phyloP scores from a whole-genome alignment of 2,113 vertebrate species.

The Callaeas wilsoni region DNA sequence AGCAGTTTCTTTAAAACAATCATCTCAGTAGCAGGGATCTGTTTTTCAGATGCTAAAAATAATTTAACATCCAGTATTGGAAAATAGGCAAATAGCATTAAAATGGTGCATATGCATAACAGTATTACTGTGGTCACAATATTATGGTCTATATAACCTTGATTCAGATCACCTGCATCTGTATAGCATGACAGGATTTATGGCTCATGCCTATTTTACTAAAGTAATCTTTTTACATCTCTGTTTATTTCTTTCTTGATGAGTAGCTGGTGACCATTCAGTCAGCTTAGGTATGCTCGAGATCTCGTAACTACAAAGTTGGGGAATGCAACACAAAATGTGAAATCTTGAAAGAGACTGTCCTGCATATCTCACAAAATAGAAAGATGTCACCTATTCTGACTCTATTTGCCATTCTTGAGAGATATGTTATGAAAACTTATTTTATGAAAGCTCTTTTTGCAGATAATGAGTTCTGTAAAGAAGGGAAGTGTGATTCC shows the following conservation, averaged over 20 bases:
- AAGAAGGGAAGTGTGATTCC: neutral
- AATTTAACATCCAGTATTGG: neutral
- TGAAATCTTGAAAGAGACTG: neutral
- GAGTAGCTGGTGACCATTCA: neutral
- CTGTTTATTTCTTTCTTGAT: neutral
- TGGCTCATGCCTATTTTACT: neutral
- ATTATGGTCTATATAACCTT: neutral
- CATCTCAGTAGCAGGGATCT: neutral
- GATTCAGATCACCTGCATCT: neutral
- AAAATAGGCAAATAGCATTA: neutral
- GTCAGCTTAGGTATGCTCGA: neutral
- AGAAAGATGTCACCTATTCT: neutral
- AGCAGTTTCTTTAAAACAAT: neutral
- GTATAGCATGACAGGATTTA: neutral
- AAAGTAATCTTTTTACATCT: neutral
- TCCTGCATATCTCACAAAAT: neutral
- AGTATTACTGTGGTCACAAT: neutral
- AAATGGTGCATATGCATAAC: neutral
- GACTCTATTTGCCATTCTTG: neutral
- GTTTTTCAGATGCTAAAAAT: neutral
- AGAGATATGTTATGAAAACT: neutral
- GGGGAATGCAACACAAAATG: neutral
- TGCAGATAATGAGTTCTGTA: neutral
- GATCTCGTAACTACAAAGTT: neutral
- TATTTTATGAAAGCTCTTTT: neutral